Percentiles rank a stretch among this genome's conserved stretches.
Evolutionary conservation across 1,140 invertebrate genomes (phyloP).

Genomic region (Apis florea): DNA sequence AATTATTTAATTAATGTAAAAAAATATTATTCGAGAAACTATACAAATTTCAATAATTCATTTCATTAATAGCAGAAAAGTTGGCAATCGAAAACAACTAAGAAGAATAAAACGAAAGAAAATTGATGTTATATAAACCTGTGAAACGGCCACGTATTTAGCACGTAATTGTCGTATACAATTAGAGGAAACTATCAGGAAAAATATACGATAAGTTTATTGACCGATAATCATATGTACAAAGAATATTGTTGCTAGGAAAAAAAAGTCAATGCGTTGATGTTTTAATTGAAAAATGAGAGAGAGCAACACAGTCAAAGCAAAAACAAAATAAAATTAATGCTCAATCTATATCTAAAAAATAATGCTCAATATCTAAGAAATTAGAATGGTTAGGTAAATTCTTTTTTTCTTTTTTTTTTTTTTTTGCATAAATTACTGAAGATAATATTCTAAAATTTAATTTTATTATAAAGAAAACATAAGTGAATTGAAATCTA

Average conservation of each 20-base stretch:
- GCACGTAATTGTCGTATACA: background rate
- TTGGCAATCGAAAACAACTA: background rate
- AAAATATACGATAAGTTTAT: constrained; percentile 12
- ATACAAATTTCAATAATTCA: background rate
- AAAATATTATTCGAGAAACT: background rate
- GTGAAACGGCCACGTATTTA: background rate
- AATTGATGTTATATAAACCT: constrained; percentile 11
- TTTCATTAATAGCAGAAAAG: background rate
- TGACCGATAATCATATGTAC: constrained; percentile 26
- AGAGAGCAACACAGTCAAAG: background rate
- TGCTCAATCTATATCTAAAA: too few species aligned
- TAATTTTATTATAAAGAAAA: background rate
- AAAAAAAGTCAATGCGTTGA: background rate
- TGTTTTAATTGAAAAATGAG: background rate
- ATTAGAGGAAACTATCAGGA: constrained; percentile 17
- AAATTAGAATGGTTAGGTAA: background rate
- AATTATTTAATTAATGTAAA: background rate
- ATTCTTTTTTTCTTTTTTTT: background rate
- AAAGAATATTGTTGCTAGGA: background rate
- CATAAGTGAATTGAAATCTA: background rate
- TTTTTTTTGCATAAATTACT: background rate
- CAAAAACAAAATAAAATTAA: background rate
- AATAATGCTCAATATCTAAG: background rate
- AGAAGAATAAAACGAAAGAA: background rate
- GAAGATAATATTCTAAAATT: background rate